A percentile compares a stretch with the other conserved stretches of the same genome.
phyloP scores from a whole-genome alignment of 53 echinoderm and acorn worm species.

The Hippasteria phrygiana region DNA sequence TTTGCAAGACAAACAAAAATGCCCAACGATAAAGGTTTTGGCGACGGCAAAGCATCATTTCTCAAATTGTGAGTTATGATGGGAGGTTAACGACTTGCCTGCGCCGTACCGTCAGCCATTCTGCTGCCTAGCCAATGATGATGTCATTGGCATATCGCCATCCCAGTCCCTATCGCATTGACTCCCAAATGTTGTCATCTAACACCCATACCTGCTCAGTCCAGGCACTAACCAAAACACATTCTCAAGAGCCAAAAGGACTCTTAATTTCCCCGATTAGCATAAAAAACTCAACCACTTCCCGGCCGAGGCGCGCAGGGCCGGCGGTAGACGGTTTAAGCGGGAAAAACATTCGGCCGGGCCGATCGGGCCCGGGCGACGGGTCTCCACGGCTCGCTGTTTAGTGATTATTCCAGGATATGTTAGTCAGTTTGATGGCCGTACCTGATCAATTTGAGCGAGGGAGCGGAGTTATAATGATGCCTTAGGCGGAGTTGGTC shows the following conservation, averaged over 20 bases:
- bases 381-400: background rate
- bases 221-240: conserved; percentile 42
- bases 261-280: conserved; percentile 58
- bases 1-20: too few relatives aligned
- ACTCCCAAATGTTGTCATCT: conserved; percentile 47
- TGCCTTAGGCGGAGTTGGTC: conserved; percentile 29
- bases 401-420: conserved; percentile 32
- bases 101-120: background rate
- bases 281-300: conserved; percentile 62
- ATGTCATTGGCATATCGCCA: conserved; percentile 18
- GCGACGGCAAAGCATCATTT: too few relatives aligned
- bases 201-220: conserved; percentile 37
- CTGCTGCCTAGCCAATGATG: background rate
- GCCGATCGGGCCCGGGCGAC: background rate
- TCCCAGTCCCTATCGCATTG: background rate
- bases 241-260: conserved; percentile 32
- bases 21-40: too few relatives aligned
- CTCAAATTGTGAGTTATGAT: background rate
- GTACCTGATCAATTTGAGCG: conserved; percentile 56
- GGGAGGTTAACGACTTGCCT: conserved; percentile 26
- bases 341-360: background rate
- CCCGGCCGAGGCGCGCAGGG: background rate
- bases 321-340: conserved; percentile 39
- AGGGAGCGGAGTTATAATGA: conserved; percentile 45
- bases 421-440: conserved; percentile 45